Evolutionary conservation across 2,888 invertebrate genomes (phyloP), one percentile per base, ranked within the genome.

Genomic region (Tipula lateralis): DNA sequence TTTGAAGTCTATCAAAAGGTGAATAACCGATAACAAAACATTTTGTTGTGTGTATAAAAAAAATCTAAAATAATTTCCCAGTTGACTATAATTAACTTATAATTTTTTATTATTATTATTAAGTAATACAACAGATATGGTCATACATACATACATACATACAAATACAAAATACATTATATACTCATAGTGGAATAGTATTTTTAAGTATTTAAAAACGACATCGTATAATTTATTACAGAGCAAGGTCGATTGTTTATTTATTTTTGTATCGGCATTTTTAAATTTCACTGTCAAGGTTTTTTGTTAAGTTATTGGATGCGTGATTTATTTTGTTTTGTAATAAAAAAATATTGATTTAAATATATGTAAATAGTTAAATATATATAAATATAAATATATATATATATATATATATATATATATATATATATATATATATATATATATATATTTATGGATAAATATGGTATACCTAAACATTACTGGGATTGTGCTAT

Each of bases 181-280:
- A 24, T 16, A 50, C 44, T 66, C 24, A 24, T 24, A 24, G 66
- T 9, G 24, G 66, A 66, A 66, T 66, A 66, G 9, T 66, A 24
- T 66, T 66, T 66, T 66, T 66, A 66, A 82, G 32, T 30, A 82
- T 82, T 30, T 82, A 82, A 82, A 29, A 82, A 82, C 30, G 82
- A 30, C 82, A 82, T 82, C 82, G 82, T 82, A 82, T 82, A 82
- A 82, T 82, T 82, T 82, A 82, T 82, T 30, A 82, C 32, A 82
- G 32, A 82, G 82, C 82, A 82, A 82, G 82, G 82, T 82, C 82
- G 82, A 30, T 82, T 82, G 82, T 82, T 32, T 30, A 82, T 82
- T 82, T 82, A 32, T 82, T 82, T 82, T 82, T 30, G 30, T 66
- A 66, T 66, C 66, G 66, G 66, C 24, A 66, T 66, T 82, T 82